phyloP scores from a whole-genome alignment of 2,113 vertebrate species.

The Erpornis zantholeuca region DNA sequence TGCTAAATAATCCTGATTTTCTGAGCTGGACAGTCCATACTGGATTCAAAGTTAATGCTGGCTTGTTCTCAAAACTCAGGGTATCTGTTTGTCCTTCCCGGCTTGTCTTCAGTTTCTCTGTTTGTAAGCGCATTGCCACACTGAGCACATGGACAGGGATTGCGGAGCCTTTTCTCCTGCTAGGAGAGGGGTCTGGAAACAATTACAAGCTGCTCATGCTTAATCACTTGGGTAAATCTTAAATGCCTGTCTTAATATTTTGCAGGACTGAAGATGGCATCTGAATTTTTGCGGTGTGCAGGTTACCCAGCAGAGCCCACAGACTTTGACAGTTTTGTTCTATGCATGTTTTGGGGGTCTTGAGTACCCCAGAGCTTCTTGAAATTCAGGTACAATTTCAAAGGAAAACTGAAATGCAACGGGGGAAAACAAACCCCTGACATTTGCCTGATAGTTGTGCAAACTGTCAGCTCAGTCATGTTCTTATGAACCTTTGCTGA shows the following conservation, averaged over 20 bases:
- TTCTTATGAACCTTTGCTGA: not conserved
- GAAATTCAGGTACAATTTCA: not conserved
- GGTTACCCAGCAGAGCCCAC: not conserved
- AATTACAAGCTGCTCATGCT: constrained; percentile 53
- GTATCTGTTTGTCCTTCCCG: not conserved
- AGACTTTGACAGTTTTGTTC: not conserved
- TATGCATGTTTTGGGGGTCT: not conserved
- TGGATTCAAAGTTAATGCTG: not conserved
- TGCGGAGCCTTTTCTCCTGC: constrained; percentile 19
- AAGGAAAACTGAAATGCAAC: not conserved
- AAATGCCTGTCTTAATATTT: constrained; percentile 53
- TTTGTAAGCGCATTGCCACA: not conserved
- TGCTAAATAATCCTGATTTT: not conserved
- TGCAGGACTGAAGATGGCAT: constrained; percentile 54
- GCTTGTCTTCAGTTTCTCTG: not conserved
- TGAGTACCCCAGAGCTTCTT: not conserved
- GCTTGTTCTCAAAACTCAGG: not conserved
- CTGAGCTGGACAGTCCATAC: not conserved
- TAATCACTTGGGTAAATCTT: constrained; percentile 47
- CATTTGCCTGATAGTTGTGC: not conserved
- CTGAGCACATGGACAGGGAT: not conserved
- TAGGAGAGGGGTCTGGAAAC: constrained; percentile 49
- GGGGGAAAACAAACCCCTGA: fast-evolving
- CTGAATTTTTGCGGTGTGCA: constrained; percentile 11
- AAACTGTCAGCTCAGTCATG: not conserved